Base-by-base conservation (phyloP, 2,797 vertebrate species). In the Labroides dimidiatus region DNA sequence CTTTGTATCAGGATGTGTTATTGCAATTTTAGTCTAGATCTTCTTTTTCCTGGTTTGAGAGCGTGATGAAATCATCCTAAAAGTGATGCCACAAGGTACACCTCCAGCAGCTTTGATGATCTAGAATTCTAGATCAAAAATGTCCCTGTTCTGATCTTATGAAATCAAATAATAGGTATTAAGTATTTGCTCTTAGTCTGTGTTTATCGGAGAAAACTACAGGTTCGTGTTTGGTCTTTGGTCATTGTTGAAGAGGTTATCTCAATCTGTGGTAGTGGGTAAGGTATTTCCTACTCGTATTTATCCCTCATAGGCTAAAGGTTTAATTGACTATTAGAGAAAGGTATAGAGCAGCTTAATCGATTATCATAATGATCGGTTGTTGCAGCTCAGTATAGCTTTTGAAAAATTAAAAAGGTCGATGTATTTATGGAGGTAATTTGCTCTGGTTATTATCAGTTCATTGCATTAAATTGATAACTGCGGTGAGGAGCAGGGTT, bases 361-460 rank as follows among this genome's bases (percentile, higher is more conserved):
- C 2, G 1, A 21, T 44, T 15, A 15, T 17, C 2, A 42, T 41
- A 14, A 19, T 7, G 2, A 36, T 45, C 36, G 4, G n/a, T 27
- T 10, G n/a, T 20, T 51, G 17, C 41, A 20, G 12, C 15, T 23
- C 36, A 0, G 2, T 4, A 24, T 15, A 45, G 37, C 10, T 16
- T 45, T 21, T 67, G 10, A 67, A 44, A n/a, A 59, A 50, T 15
- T 4, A 19, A 66, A 33, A 21, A 55, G 13, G 10, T 12, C 4
- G 12, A 12, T 2, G 13, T 64, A 55, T 66, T 62, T 61, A 39
- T 67, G 10, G 16, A 6, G 2, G 23, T 27, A 4, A 30, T 55
- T 64, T 69, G 16, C 76, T 58, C n/a, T 55, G 51, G 19, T 62
- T 47, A 21, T 48, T 4, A n/a, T 62, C 48, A 15, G 21, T 17